A percentile compares a stretch with the other conserved stretches of the same genome.
These are phyloP conservation scores for Urocynchramus pylzowi DNA, from an alignment of 2,113 vertebrate species.

Conservation along the genomic window DNA sequence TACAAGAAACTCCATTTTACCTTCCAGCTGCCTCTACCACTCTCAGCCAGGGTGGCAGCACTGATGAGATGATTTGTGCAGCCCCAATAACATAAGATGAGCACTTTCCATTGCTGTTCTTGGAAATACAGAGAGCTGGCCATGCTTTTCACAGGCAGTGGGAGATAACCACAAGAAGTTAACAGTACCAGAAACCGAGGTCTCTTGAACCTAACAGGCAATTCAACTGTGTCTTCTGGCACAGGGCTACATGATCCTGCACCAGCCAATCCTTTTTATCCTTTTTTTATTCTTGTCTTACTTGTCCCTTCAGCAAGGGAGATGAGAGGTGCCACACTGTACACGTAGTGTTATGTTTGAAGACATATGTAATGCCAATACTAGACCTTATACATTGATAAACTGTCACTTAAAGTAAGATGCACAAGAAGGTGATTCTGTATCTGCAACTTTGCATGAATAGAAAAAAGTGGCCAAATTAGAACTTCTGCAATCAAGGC, in stretches of 20 bases:
- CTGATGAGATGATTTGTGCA: neutral
- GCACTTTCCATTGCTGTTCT: neutral
- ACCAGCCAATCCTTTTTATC: neutral
- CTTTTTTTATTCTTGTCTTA: neutral
- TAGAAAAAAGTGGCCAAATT: neutral
- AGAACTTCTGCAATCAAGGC: neutral
- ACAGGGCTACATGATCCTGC: neutral
- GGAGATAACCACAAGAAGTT: neutral
- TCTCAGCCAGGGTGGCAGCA: neutral
- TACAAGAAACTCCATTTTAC: neutral
- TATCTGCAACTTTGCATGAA: neutral
- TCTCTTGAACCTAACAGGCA: neutral
- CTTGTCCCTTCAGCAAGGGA: neutral
- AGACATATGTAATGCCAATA: neutral
- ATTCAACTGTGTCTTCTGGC: neutral
- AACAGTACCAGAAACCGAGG: neutral
- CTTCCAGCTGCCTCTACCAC: neutral
- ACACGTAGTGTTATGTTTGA: neutral
- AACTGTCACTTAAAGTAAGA: neutral
- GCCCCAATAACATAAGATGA: neutral
- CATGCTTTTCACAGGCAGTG: neutral
- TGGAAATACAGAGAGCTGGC: neutral
- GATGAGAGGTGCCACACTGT: neutral
- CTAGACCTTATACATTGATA: accelerated
- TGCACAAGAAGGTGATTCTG: neutral